A percentile compares a stretch with the other conserved stretches of the same genome.
phyloP scores from a whole-genome alignment of 2,888 invertebrate genomes.

The Ctenicera cuprea region DNA sequence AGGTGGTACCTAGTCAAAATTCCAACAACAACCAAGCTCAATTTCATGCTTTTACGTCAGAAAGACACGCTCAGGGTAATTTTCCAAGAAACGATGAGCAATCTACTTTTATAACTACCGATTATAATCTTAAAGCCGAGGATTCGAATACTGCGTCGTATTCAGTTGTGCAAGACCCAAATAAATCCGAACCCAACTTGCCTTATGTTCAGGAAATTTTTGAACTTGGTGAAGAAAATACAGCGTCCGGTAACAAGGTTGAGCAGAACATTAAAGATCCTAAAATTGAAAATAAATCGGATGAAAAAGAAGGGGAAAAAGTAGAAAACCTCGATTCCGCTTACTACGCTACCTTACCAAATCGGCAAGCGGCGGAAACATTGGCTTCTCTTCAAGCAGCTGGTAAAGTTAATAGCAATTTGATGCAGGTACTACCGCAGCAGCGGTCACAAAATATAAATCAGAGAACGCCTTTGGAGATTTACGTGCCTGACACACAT shows the following conservation, averaged over 20 bases:
- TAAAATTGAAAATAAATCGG: not conserved
- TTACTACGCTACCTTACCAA: conserved; percentile 78
- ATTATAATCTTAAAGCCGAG: conserved; percentile 52
- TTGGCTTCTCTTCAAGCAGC: conserved; percentile 77
- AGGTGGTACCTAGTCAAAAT: conserved; percentile 60
- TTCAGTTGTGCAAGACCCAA: not conserved
- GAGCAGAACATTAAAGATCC: not conserved
- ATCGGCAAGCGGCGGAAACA: conserved; percentile 78
- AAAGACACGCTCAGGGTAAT: conserved; percentile 68
- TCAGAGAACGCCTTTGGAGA: conserved; percentile 74
- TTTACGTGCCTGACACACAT: conserved; percentile 73
- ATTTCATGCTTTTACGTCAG: conserved; percentile 72
- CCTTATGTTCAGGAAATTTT: conserved; percentile 45
- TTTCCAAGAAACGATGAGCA: conserved; percentile 43
- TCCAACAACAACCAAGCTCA: conserved; percentile 69
- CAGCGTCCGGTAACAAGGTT: conserved; percentile 11
- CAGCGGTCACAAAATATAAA: conserved; percentile 67
- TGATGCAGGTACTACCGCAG: conserved; percentile 66
- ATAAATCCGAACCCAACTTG: not conserved
- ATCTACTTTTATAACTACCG: conserved; percentile 60
- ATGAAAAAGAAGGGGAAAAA: conserved; percentile 7
- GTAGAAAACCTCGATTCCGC: conserved; percentile 11
- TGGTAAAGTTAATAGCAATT: conserved; percentile 72
- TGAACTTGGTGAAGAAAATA: conserved; percentile 27
- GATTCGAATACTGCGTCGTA: not conserved